Percentiles rank a stretch among this genome's conserved stretches.
Evolutionary conservation across 2,888 invertebrate genomes (phyloP).

Genomic region (Polydrusus pterygomalis): DNA sequence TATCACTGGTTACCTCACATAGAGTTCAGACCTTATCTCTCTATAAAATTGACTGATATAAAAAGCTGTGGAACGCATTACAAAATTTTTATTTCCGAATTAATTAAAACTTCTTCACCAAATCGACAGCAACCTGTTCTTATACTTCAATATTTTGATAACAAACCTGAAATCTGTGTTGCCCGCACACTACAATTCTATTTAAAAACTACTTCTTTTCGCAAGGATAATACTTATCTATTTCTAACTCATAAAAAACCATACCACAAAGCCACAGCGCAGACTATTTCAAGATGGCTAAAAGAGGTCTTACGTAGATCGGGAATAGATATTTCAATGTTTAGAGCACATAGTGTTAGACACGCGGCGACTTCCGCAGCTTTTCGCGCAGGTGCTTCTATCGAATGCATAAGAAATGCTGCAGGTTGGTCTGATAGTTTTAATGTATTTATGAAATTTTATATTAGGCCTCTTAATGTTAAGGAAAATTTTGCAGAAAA

Average conservation of each 20-base stretch:
- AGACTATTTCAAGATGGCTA: constrained; percentile 45
- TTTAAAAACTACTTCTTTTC: constrained; percentile 8
- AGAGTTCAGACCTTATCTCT: constrained; percentile 1
- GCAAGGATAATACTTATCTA: not conserved
- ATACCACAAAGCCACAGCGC: constrained; percentile 34
- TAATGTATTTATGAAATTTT: not conserved
- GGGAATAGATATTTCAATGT: constrained; percentile 39
- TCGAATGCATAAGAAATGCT: constrained; percentile 29
- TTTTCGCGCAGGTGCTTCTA: constrained; percentile 33
- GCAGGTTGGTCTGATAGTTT: not conserved
- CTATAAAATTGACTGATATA: not conserved
- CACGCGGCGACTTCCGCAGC: constrained; percentile 48
- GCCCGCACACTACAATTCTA: not conserved
- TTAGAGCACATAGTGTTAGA: constrained; percentile 37
- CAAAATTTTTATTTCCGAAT: constrained; percentile 2
- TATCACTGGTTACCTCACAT: constrained; percentile 9
- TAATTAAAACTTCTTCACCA: constrained; percentile 7
- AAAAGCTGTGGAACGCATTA: constrained; percentile 4
- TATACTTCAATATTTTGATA: constrained; percentile 17
- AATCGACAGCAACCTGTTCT: constrained; percentile 4
- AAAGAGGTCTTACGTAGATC: constrained; percentile 37
- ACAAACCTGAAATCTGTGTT: constrained; percentile 1
- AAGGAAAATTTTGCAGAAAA: not conserved
- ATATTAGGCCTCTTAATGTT: constrained; percentile 6
- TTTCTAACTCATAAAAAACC: constrained; percentile 44